phyloP scores from a whole-genome alignment of 2,113 vertebrate genomes.

The Nesogale talazaci region DNA sequence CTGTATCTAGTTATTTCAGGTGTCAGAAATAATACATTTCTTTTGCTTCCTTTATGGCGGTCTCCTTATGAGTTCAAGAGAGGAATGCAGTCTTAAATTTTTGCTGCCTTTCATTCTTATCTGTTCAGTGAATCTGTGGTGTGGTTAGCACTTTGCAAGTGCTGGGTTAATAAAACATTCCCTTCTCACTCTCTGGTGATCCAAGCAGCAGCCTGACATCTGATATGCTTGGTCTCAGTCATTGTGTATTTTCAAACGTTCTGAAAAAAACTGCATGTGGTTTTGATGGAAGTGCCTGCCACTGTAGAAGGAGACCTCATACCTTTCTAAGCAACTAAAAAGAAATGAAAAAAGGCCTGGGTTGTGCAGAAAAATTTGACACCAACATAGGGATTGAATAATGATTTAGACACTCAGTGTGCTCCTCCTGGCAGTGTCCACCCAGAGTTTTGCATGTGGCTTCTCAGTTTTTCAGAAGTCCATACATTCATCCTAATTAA shows the following conservation, averaged over 20 bases:
- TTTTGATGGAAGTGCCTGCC: neutral
- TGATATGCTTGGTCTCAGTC: neutral
- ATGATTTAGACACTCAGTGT: slow-evolving; percentile 17
- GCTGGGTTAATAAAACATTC: neutral
- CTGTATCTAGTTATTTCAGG: slow-evolving; percentile 17
- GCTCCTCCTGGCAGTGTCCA: neutral
- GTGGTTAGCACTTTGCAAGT: slow-evolving; percentile 41
- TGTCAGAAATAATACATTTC: slow-evolving; percentile 20
- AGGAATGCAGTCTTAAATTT: neutral
- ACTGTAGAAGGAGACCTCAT: neutral
- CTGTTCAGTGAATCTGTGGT: neutral
- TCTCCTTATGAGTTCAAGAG: neutral
- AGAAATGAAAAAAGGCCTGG: neutral
- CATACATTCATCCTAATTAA: neutral
- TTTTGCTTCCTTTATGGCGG: neutral
- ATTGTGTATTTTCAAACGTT: slow-evolving; percentile 18
- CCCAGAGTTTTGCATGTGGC: neutral
- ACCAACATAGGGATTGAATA: neutral
- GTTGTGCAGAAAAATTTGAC: slow-evolving; percentile 1
- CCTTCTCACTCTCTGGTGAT: neutral
- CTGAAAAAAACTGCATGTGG: neutral
- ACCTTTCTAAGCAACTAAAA: slow-evolving; percentile 1
- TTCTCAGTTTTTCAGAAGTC: slow-evolving; percentile 27
- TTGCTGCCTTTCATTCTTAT: slow-evolving; percentile 2
- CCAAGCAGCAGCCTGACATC: neutral